Evolutionary conservation across 2,888 invertebrate species (phyloP).

Genomic region (Rhogogaster chlorosoma): DNA sequence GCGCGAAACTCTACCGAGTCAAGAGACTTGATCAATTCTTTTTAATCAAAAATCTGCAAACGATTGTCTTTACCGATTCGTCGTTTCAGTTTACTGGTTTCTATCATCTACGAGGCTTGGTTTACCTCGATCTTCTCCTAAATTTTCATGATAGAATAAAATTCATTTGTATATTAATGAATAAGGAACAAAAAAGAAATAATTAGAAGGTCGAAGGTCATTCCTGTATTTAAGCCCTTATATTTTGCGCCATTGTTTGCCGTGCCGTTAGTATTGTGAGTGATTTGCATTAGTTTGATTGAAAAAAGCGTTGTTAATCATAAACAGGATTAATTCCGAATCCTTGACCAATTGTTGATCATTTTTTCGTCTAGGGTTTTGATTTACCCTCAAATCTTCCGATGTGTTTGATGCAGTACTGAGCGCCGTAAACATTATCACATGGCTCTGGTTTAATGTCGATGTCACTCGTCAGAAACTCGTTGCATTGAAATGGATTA

Average conservation of each 20-base stretch:
- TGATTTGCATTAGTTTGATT: background rate
- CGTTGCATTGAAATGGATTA: slow-evolving; percentile 91
- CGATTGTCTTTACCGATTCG: background rate
- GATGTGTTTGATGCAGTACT: slow-evolving; percentile 95
- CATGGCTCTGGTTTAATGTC: slow-evolving; percentile 87
- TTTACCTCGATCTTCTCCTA: background rate
- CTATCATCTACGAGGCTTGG: background rate
- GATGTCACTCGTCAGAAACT: slow-evolving; percentile 84
- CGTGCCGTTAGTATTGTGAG: background rate
- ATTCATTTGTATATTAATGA: background rate
- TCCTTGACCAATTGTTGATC: background rate
- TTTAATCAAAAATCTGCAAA: background rate
- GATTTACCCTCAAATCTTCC: slow-evolving; percentile 92
- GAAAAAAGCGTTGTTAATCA: background rate
- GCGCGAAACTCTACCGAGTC: no score
- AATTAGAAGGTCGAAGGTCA: background rate
- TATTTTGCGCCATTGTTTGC: background rate
- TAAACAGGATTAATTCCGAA: background rate
- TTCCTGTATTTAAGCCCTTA: background rate
- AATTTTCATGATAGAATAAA: background rate
- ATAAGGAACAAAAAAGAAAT: background rate
- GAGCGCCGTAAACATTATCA: slow-evolving; percentile 89
- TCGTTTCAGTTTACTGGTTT: background rate
- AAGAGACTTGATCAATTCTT: no score
- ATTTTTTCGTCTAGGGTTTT: slow-evolving; percentile 28